phyloP scores from a whole-genome alignment of 1,140 invertebrate species.

The Pectinophora gossypiella region DNA sequence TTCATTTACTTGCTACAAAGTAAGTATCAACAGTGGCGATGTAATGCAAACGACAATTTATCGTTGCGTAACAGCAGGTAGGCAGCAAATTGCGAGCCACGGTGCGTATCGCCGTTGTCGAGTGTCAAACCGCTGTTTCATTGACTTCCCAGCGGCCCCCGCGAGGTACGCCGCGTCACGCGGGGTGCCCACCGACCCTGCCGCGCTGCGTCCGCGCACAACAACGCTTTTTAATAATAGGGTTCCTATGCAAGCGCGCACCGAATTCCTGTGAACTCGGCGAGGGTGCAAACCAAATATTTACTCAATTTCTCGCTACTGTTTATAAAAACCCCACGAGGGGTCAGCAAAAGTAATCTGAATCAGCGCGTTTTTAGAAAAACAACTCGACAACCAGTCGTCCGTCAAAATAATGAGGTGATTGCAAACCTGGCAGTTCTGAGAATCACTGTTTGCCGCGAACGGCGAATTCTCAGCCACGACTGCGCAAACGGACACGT shows the following conservation, averaged over 20 bases:
- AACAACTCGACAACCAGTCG: not conserved
- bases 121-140: constrained; percentile 45
- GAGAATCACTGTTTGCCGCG: not conserved
- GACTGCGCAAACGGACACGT: not conserved
- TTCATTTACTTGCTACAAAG: constrained; percentile 5
- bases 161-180: constrained; percentile 23
- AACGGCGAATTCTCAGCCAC: not conserved
- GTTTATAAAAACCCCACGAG: not conserved
- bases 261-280: constrained; percentile 25
- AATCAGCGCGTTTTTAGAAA: not conserved
- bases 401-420: constrained; percentile 2
- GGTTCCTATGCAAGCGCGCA: constrained; percentile 13
- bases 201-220: constrained; percentile 7
- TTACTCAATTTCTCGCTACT: not conserved
- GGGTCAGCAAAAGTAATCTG: not conserved
- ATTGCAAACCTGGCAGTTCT: constrained; percentile 3
- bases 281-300: constrained; percentile 2
- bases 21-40: constrained; percentile 8
- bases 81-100: constrained; percentile 56
- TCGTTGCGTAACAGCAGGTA: constrained; percentile 52
- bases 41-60: constrained; percentile 48
- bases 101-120: constrained; percentile 56
- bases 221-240: constrained; percentile 16
- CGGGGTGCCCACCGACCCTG: constrained; percentile 22
- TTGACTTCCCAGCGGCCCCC: constrained; percentile 37